phyloP scores from a whole-genome alignment of 2,888 invertebrate genomes.

The Amiota mariae region DNA sequence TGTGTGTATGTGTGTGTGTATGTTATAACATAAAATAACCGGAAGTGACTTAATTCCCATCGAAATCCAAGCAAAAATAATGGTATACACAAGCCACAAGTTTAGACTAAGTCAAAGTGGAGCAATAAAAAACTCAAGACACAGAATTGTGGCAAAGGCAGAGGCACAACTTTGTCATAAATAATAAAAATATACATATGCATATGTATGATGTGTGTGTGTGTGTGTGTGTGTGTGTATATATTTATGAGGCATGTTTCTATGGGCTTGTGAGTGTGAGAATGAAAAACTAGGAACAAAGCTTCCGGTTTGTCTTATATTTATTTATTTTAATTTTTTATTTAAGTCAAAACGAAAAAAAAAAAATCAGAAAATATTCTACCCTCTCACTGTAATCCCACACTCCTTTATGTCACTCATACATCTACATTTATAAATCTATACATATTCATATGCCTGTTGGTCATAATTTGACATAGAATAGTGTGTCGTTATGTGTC shows the following conservation, averaged over 20 bases:
- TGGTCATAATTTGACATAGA: neutral
- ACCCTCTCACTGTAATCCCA: neutral
- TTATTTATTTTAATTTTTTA: constrained; percentile 66
- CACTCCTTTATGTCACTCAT: neutral
- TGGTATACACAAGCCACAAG: no score
- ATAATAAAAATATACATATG: constrained; percentile 61
- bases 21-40: no score
- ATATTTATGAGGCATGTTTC: constrained; percentile 37
- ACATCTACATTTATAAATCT: neutral
- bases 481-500: no score
- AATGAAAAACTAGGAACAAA: constrained; percentile 58
- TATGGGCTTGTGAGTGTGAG: constrained; percentile 23
- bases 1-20: no score
- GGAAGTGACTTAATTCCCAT: no score
- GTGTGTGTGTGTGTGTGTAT: neutral
- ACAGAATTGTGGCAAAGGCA: constrained; percentile 51
- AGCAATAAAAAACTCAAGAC: constrained; percentile 60
- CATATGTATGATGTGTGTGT: constrained; percentile 35
- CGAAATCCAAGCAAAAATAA: no score
- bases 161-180: constrained; percentile 52
- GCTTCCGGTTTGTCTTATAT: constrained; percentile 38
- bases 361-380: neutral
- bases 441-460: neutral
- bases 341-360: constrained; percentile 45
- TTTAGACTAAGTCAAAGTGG: constrained; percentile 48